Evolutionary conservation across 30 jellyfish, hydroid and myxozoan species (phyloP).

Genomic region (Hydractinia symbiolongicarpus): DNA sequence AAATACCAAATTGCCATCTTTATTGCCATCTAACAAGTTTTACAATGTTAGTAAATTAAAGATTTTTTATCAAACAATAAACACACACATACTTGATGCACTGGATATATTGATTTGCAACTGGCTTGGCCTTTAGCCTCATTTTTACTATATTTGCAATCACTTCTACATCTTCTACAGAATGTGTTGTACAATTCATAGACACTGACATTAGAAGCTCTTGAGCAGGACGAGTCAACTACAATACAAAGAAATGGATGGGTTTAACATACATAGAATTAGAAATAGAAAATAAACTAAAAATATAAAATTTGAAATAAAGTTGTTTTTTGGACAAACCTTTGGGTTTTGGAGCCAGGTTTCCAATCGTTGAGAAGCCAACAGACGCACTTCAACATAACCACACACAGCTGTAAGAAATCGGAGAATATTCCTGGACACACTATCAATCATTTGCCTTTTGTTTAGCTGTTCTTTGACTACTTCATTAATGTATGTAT

Average conservation of each 20-base stretch:
- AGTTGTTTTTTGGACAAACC: slow-evolving; percentile 33
- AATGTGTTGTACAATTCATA: slow-evolving; percentile 85
- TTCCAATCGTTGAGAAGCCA: slow-evolving; percentile 88
- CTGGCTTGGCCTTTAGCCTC: slow-evolving; percentile 90
- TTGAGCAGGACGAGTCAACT: slow-evolving; percentile 97
- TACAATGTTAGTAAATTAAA: no score
- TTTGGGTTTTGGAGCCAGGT: slow-evolving; percentile 98
- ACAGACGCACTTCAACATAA: slow-evolving; percentile 77
- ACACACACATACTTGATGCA: slow-evolving; percentile 51
- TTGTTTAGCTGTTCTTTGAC: slow-evolving; percentile 86
- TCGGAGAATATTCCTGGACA: slow-evolving; percentile 81
- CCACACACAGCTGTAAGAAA: slow-evolving; percentile 89
- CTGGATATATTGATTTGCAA: slow-evolving; percentile 71
- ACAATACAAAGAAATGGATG: neutral
- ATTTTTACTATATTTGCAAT: slow-evolving; percentile 69
- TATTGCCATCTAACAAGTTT: no score
- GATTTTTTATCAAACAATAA: no score
- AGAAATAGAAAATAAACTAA: neutral
- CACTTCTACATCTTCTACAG: slow-evolving; percentile 80
- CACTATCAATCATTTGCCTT: slow-evolving; percentile 96
- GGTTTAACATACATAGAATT: neutral
- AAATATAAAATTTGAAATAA: neutral
- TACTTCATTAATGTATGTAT: slow-evolving; percentile 72
- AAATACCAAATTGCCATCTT: no score
- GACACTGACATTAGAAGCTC: slow-evolving; percentile 93